Base-by-base conservation (phyloP, 2,888 invertebrate species). In the Argyra leucocephala region DNA sequence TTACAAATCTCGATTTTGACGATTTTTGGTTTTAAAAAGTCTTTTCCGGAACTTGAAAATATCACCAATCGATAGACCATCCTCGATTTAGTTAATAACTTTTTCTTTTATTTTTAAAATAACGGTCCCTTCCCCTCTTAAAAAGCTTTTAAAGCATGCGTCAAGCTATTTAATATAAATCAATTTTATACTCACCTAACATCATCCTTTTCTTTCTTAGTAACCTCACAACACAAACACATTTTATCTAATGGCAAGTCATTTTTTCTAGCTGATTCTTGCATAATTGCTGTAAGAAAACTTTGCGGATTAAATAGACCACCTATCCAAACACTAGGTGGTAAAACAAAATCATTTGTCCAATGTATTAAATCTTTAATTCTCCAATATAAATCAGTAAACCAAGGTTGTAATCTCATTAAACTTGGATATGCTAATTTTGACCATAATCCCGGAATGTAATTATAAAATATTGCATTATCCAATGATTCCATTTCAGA, bases 221-320 rank as follows among this genome's bases (percentile, higher is more conserved):
- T 96, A 65, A 97, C 96, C 75, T 97, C 96, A 74, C 94, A 95
- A 76, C 91, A 88, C 66, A 96, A 84, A 75, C 93, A 93, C 96
- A 97, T 96, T 78, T 93, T 93, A 81, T 97, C 96, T 69, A 97
- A 83, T 0, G 96, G 96, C 88, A 95, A 91, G 80, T 96, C 96
- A 78, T 96, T 95, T 80, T 91, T 95, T 31, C 96, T 83, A 0
- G 96, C 96, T 67, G 95, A 94, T 81, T 93, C 94, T 81, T 97
- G 97, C 95, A 96, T 96, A 75, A 97, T 95, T 66, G 96, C 96
- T 0, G 96, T 97, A 64, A 97, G 83, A 81, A 97, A 96, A 24
- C 96, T 96, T 80, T 97, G 96, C 0, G 96, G 96, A 81, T 96
- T 97, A 83, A 97, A 97, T 75, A 97, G 91, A 1, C 96, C 96